phyloP scores from a whole-genome alignment of 2,113 vertebrate species.

The Herpetotheres cachinnans region DNA sequence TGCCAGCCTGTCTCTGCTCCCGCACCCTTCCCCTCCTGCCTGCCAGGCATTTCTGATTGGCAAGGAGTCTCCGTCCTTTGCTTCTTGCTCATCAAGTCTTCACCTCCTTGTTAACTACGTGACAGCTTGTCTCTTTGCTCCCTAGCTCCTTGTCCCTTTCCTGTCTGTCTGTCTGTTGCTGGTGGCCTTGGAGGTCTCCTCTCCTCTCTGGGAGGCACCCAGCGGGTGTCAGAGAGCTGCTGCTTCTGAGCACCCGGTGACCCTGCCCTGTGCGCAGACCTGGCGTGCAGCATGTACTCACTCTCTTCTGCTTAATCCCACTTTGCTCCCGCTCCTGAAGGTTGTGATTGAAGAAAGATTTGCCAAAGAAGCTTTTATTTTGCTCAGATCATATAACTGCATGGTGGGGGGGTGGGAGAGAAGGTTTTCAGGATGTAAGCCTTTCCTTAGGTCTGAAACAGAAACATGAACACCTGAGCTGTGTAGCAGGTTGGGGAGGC shows the following conservation, averaged over 20 bases:
- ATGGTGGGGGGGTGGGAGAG: rapidly evolving
- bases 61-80: neutral
- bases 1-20: neutral
- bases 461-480: neutral
- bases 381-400: neutral
- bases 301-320: neutral
- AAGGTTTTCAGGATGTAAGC: neutral
- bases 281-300: rapidly evolving
- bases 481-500: neutral
- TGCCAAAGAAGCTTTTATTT: neutral
- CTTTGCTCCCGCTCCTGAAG: neutral
- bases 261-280: rapidly evolving
- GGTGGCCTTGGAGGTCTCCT: neutral
- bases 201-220: neutral
- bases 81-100: neutral
- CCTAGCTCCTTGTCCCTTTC: neutral
- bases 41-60: neutral
- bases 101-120: neutral
- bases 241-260: neutral
- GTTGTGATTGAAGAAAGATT: neutral
- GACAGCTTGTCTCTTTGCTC: neutral
- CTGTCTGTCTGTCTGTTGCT: neutral
- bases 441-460: neutral
- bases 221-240: neutral
- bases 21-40: neutral